A percentile compares a stretch with the other conserved stretches of the same genome.
phyloP scores from a whole-genome alignment of 2,888 invertebrate genomes.

The Pristionchus exspectatus region DNA sequence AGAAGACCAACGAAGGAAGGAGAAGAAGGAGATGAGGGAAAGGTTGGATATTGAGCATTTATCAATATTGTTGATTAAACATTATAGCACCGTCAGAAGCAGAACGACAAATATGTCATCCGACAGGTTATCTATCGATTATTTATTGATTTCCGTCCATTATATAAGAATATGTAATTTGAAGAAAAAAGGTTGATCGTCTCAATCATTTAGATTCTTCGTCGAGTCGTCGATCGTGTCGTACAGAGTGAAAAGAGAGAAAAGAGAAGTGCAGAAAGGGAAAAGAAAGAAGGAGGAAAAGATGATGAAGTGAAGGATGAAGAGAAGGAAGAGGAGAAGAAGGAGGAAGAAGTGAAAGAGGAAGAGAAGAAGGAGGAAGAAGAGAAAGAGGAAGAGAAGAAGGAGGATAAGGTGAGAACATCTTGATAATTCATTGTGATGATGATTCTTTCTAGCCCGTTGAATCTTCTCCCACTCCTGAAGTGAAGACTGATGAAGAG shows the following conservation, averaged over 20 bases:
- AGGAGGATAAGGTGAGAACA: not conserved
- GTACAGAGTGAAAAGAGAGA: slow-evolving; percentile 45
- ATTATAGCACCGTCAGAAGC: slow-evolving; percentile 1
- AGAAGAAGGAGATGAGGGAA: slow-evolving; percentile 20
- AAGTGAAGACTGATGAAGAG: not conserved
- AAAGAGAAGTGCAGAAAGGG: slow-evolving; percentile 22
- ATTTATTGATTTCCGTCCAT: not conserved
- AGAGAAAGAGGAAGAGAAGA: not conserved
- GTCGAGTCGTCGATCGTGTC: slow-evolving; percentile 43
- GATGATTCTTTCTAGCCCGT: not conserved
- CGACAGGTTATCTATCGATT: slow-evolving; percentile 22
- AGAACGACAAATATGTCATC: slow-evolving; percentile 52
- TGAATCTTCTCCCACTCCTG: not conserved
- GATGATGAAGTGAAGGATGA: slow-evolving; percentile 23
- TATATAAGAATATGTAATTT: not conserved
- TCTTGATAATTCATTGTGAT: not conserved
- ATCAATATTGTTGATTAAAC: not conserved
- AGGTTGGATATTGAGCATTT: not conserved
- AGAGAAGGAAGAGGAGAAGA: not conserved
- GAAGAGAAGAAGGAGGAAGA: not conserved
- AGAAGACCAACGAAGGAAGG: not conserved
- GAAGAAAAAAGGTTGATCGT: not conserved
- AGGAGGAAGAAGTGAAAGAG: not conserved
- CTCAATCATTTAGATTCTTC: not conserved
- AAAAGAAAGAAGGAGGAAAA: slow-evolving; percentile 32